Conservation (phyloP, 2,113 vertebrate genomes). For the Thamnophis sirtalis region DNA sequence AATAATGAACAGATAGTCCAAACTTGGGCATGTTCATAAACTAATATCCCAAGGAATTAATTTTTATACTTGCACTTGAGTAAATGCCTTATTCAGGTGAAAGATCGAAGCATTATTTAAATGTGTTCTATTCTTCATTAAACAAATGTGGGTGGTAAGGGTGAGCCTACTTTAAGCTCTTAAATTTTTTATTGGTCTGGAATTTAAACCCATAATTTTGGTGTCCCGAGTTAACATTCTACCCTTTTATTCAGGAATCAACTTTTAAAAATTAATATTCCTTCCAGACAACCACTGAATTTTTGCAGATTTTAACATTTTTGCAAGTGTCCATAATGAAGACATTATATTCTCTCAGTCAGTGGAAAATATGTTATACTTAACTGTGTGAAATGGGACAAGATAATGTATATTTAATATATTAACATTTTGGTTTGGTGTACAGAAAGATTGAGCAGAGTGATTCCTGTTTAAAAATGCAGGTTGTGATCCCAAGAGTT, state of each 20-base stretch:
- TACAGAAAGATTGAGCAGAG: background rate
- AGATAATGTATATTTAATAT: background rate
- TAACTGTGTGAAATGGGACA: background rate
- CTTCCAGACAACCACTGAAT: background rate
- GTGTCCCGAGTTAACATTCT: background rate
- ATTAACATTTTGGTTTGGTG: background rate
- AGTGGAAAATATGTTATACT: background rate
- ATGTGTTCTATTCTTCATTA: background rate
- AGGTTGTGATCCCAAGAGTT: conserved; percentile 11
- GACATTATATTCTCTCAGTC: background rate
- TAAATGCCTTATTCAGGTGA: background rate
- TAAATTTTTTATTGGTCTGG: background rate
- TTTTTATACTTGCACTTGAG: background rate
- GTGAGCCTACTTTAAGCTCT: background rate
- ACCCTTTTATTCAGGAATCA: background rate
- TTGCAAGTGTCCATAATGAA: background rate
- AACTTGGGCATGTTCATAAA: background rate
- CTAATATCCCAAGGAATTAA: background rate
- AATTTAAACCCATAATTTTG: background rate
- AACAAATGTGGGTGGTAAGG: background rate
- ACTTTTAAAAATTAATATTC: background rate
- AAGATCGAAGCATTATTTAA: background rate
- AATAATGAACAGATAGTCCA: background rate
- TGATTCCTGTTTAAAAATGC: conserved; percentile 12
- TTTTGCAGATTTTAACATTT: conserved; percentile 10